Base-by-base conservation (phyloP, 2,113 vertebrate species). In the Cathartes aura region DNA sequence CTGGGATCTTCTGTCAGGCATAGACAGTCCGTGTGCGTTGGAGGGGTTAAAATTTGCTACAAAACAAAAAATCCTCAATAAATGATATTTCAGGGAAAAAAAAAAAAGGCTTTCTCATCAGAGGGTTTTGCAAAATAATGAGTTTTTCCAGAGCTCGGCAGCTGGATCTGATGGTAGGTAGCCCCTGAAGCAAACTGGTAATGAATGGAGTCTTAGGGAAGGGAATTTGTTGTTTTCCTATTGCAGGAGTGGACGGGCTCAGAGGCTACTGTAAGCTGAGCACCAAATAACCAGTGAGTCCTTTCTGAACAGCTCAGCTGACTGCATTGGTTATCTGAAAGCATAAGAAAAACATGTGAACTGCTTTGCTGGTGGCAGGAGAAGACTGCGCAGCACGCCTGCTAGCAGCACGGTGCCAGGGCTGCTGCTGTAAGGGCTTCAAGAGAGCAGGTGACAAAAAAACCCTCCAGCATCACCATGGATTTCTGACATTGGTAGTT, bases 1-100 rank as follows among this genome's bases (percentile, higher is more conserved):
- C 32, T 72, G 88, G 47, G 29, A 11, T 83, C 68, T 70, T 40
- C 56, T 82, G n/a, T 68, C 42, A 45, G 5, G 2, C 15, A 5
- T 11, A 48, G 58, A 11, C n/a, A 14, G 19, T 47, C 47, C 0
- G 1, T 34, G 29, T 72, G 17, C 1, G 0, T 22, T 82, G 21
- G 34, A 52, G 53, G 5, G 30, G 15, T 32, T 89, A n/a, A 59
- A 53, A 30, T 87, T 71, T 87, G 36, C 21, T 79, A 56, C 17
- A 58, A 52, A 79, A 11, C 38, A 87, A 72, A 63, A 83, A 56
- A 23, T 38, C 10, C 6, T 63, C 20, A 50, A 19, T 59, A 30
- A 67, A 55, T 68, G 8, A 16, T 66, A 34, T 12, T 55, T 43
- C 43, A 55, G 29, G 2, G 2, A 9, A 24, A 30, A 24, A 38